Conservation (phyloP, 2,888 invertebrate species). For the Blastobasis adustella region DNA sequence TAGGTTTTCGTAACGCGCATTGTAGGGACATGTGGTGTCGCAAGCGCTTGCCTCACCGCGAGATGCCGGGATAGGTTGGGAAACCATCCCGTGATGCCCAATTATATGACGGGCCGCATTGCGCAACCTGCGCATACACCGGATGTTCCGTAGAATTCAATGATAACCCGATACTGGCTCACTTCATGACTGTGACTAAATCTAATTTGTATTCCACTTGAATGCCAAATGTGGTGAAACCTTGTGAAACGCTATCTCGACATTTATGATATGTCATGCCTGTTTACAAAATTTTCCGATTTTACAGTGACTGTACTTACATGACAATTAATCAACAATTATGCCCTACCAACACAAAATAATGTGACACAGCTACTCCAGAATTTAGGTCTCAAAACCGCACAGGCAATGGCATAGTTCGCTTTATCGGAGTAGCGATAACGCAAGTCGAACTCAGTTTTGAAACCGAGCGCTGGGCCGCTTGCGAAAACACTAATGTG, state of each 20-base stretch:
- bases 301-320: no score
- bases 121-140: constrained; percentile 39
- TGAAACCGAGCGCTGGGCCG: constrained; percentile 70
- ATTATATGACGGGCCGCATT: constrained; percentile 60
- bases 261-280: not conserved
- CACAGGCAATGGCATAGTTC: constrained; percentile 56
- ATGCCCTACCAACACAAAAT: no score
- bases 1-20: constrained; percentile 71
- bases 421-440: constrained; percentile 70
- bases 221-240: constrained; percentile 13
- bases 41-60: constrained; percentile 63
- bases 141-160: constrained; percentile 47
- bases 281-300: no score
- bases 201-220: constrained; percentile 14
- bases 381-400: constrained; percentile 67
- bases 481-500: constrained; percentile 76
- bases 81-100: constrained; percentile 70
- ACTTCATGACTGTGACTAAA: not conserved
- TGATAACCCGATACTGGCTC: constrained; percentile 29
- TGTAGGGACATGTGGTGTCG: constrained; percentile 69
- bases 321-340: no score
- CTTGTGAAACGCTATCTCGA: constrained; percentile 13
- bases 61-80: constrained; percentile 71
- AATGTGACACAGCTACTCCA: constrained; percentile 11
- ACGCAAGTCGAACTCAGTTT: constrained; percentile 69